phyloP scores from a whole-genome alignment of 2,797 vertebrate genomes.

The Mallotus villosus region DNA sequence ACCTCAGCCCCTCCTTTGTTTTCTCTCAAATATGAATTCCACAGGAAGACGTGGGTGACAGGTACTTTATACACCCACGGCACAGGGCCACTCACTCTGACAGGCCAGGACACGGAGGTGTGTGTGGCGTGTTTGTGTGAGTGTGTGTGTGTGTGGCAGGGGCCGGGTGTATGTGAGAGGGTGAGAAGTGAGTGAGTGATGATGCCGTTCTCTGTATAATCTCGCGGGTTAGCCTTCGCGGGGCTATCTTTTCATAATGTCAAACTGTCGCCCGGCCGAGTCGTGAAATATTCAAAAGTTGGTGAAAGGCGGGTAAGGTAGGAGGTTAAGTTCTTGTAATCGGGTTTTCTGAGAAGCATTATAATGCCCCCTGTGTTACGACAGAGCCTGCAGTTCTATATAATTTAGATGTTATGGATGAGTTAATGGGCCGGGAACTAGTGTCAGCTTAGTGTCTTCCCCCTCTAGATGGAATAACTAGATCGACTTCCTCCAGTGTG shows the following conservation, averaged over 20 bases:
- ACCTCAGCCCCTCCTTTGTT: constrained; percentile 76
- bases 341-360: neutral
- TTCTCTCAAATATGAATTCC: constrained; percentile 79
- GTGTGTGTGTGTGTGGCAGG: constrained; percentile 21
- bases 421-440: constrained; percentile 27
- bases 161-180: constrained; percentile 19
- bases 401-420: constrained; percentile 30
- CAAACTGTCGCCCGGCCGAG: neutral
- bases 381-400: constrained; percentile 27
- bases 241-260: neutral
- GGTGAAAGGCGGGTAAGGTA: neutral
- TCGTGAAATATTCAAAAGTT: neutral
- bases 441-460: constrained; percentile 27
- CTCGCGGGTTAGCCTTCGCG: constrained; percentile 28
- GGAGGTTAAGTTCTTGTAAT: neutral
- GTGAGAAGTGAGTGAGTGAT: constrained; percentile 26
- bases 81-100: constrained; percentile 71
- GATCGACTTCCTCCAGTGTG: constrained; percentile 24
- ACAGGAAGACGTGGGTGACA: constrained; percentile 73
- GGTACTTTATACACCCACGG: constrained; percentile 76
- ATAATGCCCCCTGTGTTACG: neutral
- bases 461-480: constrained; percentile 36
- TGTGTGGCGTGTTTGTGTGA: constrained; percentile 2
- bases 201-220: constrained; percentile 21
- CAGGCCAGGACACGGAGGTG: constrained; percentile 46